Evolutionary conservation across 2,888 invertebrate species (phyloP).

Genomic region (Baronia brevicornis): DNA sequence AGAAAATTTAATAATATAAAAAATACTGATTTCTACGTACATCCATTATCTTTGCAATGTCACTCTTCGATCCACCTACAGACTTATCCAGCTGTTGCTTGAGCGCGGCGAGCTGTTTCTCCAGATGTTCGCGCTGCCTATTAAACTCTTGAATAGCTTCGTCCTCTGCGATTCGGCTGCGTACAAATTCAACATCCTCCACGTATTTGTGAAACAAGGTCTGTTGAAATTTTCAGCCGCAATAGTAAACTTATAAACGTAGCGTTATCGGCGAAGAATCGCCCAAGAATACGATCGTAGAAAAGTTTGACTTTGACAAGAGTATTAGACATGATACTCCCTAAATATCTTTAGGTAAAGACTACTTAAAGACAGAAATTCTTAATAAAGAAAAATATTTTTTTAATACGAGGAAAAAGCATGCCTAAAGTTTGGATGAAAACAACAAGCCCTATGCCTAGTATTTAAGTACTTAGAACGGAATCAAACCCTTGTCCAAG

Average conservation of each 20-base stretch:
- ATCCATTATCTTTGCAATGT: constrained; percentile 80
- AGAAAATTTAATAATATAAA: no score
- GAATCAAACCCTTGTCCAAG: no score
- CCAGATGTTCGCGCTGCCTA: constrained; percentile 88
- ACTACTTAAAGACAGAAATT: no score
- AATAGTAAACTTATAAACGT: no score
- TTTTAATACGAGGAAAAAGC: no score
- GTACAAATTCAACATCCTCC: constrained; percentile 80
- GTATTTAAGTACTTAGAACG: no score
- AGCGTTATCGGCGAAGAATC: neutral
- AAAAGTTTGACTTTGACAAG: no score
- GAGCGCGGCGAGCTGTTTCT: constrained; percentile 70
- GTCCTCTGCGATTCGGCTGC: constrained; percentile 80
- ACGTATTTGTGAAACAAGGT: constrained; percentile 82
- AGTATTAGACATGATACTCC: no score
- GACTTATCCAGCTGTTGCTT: constrained; percentile 50
- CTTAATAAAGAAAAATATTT: no score
- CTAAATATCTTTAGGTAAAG: no score
- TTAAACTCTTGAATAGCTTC: constrained; percentile 84
- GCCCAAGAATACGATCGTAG: neutral
- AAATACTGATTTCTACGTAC: constrained; percentile 46
- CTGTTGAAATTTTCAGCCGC: constrained; percentile 42
- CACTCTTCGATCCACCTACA: constrained; percentile 63
- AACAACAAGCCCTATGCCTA: no score
- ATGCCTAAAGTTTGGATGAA: no score